phyloP scores from a whole-genome alignment of 1,140 invertebrate genomes.

The Whitmania pigra region DNA sequence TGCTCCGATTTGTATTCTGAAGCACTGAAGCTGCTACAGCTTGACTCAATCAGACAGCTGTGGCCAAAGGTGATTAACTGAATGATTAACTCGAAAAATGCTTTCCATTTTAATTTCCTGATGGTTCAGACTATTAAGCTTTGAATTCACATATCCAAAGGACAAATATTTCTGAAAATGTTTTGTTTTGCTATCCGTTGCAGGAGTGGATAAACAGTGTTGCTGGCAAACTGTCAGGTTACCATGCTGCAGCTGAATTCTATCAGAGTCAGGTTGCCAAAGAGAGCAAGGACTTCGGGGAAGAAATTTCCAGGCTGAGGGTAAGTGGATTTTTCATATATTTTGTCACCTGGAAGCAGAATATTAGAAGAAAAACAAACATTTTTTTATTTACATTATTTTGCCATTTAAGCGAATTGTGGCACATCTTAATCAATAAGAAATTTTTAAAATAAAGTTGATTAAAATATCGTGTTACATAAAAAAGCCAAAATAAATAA shows the following conservation, averaged over 20 bases:
- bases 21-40: slow-evolving; percentile 71
- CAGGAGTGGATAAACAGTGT: slow-evolving; percentile 49
- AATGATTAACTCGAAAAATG: slow-evolving; percentile 11
- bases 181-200: slow-evolving; percentile 15
- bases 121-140: background rate
- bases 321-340: slow-evolving; percentile 32
- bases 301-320: slow-evolving; percentile 76
- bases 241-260: slow-evolving; percentile 73
- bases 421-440: no score
- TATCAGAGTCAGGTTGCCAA: slow-evolving; percentile 73
- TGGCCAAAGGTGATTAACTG: slow-evolving; percentile 74
- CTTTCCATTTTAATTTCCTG: background rate
- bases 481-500: no score
- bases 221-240: slow-evolving; percentile 71
- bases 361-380: no score
- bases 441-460: no score
- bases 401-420: no score
- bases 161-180: background rate
- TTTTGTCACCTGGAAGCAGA: background rate
- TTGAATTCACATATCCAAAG: no score
- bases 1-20: slow-evolving; percentile 86
- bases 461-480: no score
- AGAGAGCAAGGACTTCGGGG: slow-evolving; percentile 68
- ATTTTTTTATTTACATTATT: no score
- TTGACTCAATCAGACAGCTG: slow-evolving; percentile 61